Evolutionary conservation across 2,113 vertebrate species (phyloP).

Genomic region (Lathamus discolor): DNA sequence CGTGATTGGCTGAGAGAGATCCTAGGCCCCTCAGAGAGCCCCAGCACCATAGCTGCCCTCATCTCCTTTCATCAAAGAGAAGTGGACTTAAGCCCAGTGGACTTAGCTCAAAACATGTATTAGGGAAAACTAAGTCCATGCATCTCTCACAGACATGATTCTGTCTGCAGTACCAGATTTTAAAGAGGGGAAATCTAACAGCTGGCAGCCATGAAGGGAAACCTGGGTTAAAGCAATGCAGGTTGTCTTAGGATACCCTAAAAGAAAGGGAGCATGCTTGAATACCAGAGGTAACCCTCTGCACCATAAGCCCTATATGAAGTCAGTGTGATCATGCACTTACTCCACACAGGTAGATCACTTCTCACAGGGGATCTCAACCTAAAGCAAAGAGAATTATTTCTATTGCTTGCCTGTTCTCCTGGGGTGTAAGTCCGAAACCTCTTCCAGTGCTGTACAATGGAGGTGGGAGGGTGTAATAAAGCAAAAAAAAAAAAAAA

Average conservation of each 20-base stretch:
- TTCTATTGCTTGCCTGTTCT: background rate
- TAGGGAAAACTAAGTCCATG: background rate
- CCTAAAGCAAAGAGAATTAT: background rate
- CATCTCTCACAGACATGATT: background rate
- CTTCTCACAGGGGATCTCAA: fast-evolving
- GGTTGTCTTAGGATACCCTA: background rate
- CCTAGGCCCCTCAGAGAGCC: background rate
- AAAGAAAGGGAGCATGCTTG: background rate
- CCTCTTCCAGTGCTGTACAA: background rate
- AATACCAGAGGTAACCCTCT: background rate
- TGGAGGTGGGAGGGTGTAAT: fast-evolving
- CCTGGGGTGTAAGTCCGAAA: background rate
- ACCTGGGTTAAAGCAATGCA: background rate
- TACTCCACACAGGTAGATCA: background rate
- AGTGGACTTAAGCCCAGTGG: background rate
- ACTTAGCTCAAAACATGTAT: background rate
- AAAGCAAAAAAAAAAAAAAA: background rate
- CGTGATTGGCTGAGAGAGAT: background rate
- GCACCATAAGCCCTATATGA: background rate
- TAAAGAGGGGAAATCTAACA: background rate
- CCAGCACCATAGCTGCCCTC: fast-evolving
- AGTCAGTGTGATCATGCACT: background rate
- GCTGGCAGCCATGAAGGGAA: background rate
- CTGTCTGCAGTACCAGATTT: background rate
- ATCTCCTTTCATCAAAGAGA: background rate